These are phyloP conservation scores for Cliona cf. orientalis DNA, from an alignment of 37 sponge, comb jelly and placozoan species.

Conservation along the genomic window DNA sequence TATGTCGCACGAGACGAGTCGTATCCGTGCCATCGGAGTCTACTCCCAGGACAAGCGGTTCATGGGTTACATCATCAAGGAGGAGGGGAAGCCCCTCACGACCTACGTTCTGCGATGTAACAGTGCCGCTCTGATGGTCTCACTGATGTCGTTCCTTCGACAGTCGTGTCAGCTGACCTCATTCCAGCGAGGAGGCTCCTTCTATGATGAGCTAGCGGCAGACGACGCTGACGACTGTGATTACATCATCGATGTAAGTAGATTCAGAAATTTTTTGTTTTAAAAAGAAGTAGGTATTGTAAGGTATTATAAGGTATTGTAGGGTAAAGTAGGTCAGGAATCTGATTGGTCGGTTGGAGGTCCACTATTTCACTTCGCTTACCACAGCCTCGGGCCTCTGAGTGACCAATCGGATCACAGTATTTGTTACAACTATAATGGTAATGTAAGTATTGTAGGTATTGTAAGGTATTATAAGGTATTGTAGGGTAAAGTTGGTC, in stretches of 20 bases:
- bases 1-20: slow-evolving; percentile 45
- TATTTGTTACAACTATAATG: no score
- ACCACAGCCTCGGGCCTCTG: no score
- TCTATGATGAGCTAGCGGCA: slow-evolving; percentile 53
- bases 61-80: slow-evolving; percentile 60
- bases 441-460: no score
- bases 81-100: slow-evolving; percentile 51
- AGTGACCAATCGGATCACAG: no score
- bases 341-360: no score
- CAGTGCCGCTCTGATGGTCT: slow-evolving; percentile 52
- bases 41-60: slow-evolving; percentile 49
- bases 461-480: no score
- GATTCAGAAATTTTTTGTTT: background rate
- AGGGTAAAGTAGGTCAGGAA: no score
- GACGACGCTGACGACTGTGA: slow-evolving; percentile 47
- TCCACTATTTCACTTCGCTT: no score
- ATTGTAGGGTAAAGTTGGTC: no score
- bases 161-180: slow-evolving; percentile 60
- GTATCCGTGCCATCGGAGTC: slow-evolving; percentile 52
- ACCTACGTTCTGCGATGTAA: slow-evolving; percentile 60
- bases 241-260: slow-evolving; percentile 16
- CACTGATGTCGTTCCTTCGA: slow-evolving; percentile 43
- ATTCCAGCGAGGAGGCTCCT: slow-evolving; percentile 50
- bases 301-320: slow-evolving; percentile 1
- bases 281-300: background rate